These are phyloP conservation scores for Chaenodraco wilsoni DNA, from an alignment of 2,797 vertebrate species.

Conservation along the genomic window DNA sequence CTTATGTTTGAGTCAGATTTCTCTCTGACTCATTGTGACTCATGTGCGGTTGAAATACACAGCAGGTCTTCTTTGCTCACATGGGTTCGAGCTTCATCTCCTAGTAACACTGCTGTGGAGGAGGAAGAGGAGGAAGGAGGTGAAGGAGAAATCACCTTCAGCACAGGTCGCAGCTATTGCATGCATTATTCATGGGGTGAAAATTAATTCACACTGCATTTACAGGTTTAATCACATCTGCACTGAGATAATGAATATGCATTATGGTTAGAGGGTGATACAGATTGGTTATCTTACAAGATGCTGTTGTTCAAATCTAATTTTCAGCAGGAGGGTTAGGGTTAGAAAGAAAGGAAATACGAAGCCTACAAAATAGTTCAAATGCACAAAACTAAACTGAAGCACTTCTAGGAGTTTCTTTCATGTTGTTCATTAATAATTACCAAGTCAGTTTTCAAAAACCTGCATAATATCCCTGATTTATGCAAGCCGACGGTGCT, in stretches of 20 bases:
- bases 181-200: conserved; percentile 82
- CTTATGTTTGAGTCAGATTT: conserved; percentile 63
- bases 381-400: conserved; percentile 31
- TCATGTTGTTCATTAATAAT: conserved; percentile 22
- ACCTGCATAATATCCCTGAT: conserved; percentile 44
- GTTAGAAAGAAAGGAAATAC: conserved; percentile 14
- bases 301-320: conserved; percentile 58
- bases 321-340: conserved; percentile 45
- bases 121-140: conserved; percentile 38
- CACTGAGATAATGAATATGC: conserved; percentile 81
- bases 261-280: conserved; percentile 67
- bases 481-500: conserved; percentile 35
- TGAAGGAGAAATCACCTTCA: conserved; percentile 80
- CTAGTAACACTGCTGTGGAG: conserved; percentile 11
- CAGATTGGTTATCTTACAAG: conserved; percentile 66
- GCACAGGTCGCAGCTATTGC: conserved; percentile 72
- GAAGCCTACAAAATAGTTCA: conserved; percentile 20
- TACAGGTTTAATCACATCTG: conserved; percentile 83
- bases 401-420: conserved; percentile 22
- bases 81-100: conserved; percentile 1
- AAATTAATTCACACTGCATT: conserved; percentile 80
- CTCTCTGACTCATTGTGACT: conserved; percentile 69
- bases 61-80: conserved; percentile 39
- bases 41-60: conserved; percentile 52
- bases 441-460: conserved; percentile 41